Evolutionary conservation across 2,797 vertebrate species (phyloP), one percentile per base, ranked within the genome.

Genomic region (Buceros bicornis): DNA sequence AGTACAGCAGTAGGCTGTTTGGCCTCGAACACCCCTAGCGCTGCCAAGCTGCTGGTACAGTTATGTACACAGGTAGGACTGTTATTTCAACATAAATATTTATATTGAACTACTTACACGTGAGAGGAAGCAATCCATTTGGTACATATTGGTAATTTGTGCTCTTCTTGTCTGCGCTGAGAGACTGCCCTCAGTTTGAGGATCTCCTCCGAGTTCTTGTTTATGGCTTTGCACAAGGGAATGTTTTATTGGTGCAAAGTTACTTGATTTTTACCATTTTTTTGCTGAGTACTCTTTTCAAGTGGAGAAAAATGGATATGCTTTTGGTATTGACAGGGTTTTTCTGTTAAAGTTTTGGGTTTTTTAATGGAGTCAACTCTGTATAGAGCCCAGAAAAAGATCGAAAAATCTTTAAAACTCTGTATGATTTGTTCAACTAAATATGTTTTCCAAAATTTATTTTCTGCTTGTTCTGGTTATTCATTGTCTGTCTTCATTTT

Each of bases 1-100:
- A 99, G 99, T 97, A 99, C 99, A 1, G 99, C 99, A 0, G 99
- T 99, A 77, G 99, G 99, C 89, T 99, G 99, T 87, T 97, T 99
- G 95, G 99, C 99, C 28, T 99, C 99, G 42, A 99, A 99, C 94
- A 99, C 99, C 22, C 99, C 99, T 45, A 99, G 98, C 37, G 99
- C 99, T 35, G 99, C 99, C 78, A 99, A 99, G 91, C 98, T 99
- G 64, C 98, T 99, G 45, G 99, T 99, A 29, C 99, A 99, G 95
- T 97, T 99, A 42, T 99, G 99, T 97, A 99, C 99, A 2, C 99
- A 99, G 98, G 99, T 99, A 83, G 72, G 96, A 18, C 51, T 28
- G 28, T 78, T 60, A 53, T 8, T 72, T 81, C 20, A 26, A 8
- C 33, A n/a, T 11, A 10, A 31, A 13, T 47, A 9, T 20, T 71